phyloP scores from a whole-genome alignment of 2,113 vertebrate species.

The Microcebus tavaratra region DNA sequence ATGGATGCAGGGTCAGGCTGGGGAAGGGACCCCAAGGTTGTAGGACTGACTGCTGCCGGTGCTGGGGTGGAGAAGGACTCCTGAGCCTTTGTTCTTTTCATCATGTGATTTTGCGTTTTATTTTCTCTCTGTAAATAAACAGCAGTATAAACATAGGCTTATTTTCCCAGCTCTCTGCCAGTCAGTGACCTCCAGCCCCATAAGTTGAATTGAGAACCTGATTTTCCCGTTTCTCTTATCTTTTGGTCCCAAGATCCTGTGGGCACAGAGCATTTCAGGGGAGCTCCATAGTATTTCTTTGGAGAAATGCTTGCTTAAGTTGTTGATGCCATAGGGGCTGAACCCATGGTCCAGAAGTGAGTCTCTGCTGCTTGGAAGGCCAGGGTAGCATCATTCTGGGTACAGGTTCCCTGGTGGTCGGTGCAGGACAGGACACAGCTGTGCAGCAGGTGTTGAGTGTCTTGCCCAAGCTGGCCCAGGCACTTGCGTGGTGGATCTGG shows the following conservation, averaged over 20 bases:
- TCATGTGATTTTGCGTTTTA: neutral
- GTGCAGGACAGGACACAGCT: neutral
- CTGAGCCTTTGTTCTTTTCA: neutral
- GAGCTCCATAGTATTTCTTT: neutral
- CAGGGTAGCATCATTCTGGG: accelerated
- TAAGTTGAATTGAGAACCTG: neutral
- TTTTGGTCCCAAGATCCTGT: neutral
- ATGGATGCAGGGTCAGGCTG: neutral
- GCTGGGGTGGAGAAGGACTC: accelerated
- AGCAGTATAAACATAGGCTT: neutral
- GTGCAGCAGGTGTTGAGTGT: neutral
- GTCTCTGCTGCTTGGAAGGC: neutral
- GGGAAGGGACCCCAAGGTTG: neutral
- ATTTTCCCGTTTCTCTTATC: neutral
- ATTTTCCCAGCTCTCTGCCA: neutral
- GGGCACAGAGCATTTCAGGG: neutral
- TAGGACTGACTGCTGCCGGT: neutral
- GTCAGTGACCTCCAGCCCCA: neutral
- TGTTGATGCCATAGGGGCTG: neutral
- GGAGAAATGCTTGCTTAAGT: neutral
- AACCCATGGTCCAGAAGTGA: neutral
- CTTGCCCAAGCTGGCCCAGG: neutral
- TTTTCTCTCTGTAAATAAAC: neutral
- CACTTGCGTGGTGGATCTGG: accelerated
- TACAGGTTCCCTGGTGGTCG: accelerated